Evolutionary conservation across 2,113 vertebrate species (phyloP), one percentile per base, ranked within the genome.

Genomic region (Pimephales promelas): DNA sequence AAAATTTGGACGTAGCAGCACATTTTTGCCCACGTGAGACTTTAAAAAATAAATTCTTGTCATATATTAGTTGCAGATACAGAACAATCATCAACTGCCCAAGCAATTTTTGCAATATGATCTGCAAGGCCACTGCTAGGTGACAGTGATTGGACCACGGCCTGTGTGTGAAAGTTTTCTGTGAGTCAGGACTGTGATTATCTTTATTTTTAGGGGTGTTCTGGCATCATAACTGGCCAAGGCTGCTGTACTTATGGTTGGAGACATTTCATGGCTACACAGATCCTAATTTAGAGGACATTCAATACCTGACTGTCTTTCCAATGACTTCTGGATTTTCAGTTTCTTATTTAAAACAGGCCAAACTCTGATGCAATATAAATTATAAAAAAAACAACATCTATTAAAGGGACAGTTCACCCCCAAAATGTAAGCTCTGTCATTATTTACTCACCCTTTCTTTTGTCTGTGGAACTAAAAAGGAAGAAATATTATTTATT

Each of bases 231-330:
- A 71, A 26, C 81, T 31, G 72, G 82, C 64, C 77, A 86, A 88
- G 76, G 81, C 81, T 85, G 83, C 77, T 68, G 71, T 28, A 62
- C 83, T 88, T 81, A 92, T 87, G 90, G 90, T 92, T 90, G 88
- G 76, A 79, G 54, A 84, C 80, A 86, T 83, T 83, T 81, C 83
- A 85, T 79, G 84, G 84, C 77, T 59, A 28, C 82, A 75, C 85
- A 88, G 88, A 88, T 90, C 89, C 87, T 83, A 81, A 90, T 92
- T 92, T 91, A 91, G 89, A 81, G 79, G 88, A 88, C 86, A 92
- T 91, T 89, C 47, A 70, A 89, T 84, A 87, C 90, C 90, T 88
- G 89, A 89, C 90, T 86, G 84, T 85, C 80, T 88, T 84, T 88
- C 85, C 81, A 54, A 79, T 83, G 86, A 88, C 90, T 91, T 92